Evolutionary conservation across 2,797 vertebrate genomes (phyloP).

Genomic region (Euphonia xanthogaster): DNA sequence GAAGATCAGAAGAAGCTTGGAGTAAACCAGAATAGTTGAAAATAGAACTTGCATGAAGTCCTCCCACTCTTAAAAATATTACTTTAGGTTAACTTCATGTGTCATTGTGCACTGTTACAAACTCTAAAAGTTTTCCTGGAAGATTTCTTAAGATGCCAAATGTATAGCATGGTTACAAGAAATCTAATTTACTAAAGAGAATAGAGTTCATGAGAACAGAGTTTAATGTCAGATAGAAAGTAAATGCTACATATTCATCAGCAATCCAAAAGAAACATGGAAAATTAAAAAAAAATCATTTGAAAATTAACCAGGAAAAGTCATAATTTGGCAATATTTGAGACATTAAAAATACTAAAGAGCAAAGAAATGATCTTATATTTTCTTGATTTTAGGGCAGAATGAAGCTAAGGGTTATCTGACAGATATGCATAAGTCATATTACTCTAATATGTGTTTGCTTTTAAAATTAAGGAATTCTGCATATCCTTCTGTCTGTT

Average conservation of each 20-base stretch:
- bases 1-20: neutral
- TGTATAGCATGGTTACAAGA: neutral
- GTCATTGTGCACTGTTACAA: neutral
- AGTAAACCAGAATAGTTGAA: neutral
- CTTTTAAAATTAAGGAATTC: neutral
- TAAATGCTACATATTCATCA: neutral
- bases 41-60: neutral
- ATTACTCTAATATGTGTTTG: neutral
- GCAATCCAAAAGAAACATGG: neutral
- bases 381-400: neutral
- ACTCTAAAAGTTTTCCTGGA: neutral
- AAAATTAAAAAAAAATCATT: neutral
- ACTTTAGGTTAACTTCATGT: neutral
- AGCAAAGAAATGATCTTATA: accelerated
- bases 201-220: neutral
- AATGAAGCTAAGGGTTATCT: neutral
- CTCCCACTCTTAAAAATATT: neutral
- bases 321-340: neutral
- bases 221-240: neutral
- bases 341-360: neutral
- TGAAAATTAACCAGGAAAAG: neutral
- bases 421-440: neutral
- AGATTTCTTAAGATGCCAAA: neutral
- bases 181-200: neutral
- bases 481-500: neutral